Evolutionary conservation across 2,797 vertebrate species (phyloP).

Genomic region (Siniperca obscura): DNA sequence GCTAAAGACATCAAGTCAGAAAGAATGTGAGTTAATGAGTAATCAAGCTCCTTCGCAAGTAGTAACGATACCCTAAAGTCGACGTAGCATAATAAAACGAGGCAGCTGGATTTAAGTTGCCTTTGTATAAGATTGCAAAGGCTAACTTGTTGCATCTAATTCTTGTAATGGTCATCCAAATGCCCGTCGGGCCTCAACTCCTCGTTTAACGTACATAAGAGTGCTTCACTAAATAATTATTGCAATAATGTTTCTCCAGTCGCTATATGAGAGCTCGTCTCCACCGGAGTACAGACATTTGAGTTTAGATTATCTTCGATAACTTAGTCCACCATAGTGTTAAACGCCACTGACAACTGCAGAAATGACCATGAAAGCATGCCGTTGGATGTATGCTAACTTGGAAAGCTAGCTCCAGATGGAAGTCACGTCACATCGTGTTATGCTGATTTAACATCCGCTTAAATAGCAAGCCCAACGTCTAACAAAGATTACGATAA

Average conservation of each 20-base stretch:
- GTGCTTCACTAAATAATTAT: too few species aligned
- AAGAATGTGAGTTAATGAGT: conserved; percentile 74
- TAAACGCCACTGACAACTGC: conserved; percentile 14
- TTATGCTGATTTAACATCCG: conserved; percentile 34
- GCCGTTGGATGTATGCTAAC: conserved; percentile 55
- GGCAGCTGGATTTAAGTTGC: not conserved
- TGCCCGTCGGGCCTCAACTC: not conserved
- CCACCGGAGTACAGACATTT: fast-evolving
- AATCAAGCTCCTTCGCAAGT: conserved; percentile 19
- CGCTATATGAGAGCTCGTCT: not conserved
- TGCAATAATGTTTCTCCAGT: too few species aligned
- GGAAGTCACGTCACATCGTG: conserved; percentile 51
- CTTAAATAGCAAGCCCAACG: not conserved
- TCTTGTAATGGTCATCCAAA: not conserved
- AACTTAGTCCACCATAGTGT: fast-evolving
- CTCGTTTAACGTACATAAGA: not conserved
- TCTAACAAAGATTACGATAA: fast-evolving
- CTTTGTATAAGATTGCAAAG: fast-evolving
- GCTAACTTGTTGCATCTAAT: conserved; percentile 21
- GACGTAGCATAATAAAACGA: not conserved
- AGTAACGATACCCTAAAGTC: not conserved
- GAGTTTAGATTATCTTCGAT: fast-evolving
- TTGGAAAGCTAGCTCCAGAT: conserved; percentile 48
- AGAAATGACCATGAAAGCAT: conserved; percentile 53
- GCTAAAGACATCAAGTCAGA: conserved; percentile 73